Conservation (phyloP, 2,113 vertebrate genomes). For the Brachionichthys hirsutus region DNA sequence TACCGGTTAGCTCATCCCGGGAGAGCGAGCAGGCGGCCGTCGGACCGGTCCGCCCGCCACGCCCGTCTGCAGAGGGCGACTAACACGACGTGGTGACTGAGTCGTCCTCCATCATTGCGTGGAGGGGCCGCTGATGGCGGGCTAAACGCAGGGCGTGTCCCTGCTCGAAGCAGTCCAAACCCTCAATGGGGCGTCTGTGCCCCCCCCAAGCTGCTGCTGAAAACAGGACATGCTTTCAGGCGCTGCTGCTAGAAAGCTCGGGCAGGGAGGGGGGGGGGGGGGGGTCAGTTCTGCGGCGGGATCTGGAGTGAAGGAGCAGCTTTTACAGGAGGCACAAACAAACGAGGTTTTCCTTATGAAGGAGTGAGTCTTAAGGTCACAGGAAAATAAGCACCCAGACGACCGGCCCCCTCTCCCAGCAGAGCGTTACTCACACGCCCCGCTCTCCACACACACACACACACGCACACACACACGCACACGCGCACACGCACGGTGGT, state of each 20-base stretch:
- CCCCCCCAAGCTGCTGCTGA: conserved; percentile 55
- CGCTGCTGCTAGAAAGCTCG: neutral
- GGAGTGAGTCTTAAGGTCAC: conserved; percentile 3
- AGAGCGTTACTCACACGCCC: conserved; percentile 39
- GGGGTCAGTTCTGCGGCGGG: too few relatives aligned
- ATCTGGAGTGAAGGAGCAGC: conserved; percentile 1
- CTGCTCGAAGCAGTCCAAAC: conserved; percentile 49
- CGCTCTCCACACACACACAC: conserved; percentile 1
- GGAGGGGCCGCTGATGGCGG: conserved; percentile 15
- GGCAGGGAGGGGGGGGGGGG: too few relatives aligned
- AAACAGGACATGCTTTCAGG: conserved; percentile 62
- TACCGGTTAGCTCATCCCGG: conserved; percentile 36
- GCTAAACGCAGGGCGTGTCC: conserved; percentile 67
- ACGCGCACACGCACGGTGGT: conserved; percentile 1
- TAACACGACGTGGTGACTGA: conserved; percentile 40
- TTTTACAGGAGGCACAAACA: neutral
- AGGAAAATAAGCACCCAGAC: neutral
- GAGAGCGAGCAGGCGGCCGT: conserved; percentile 10
- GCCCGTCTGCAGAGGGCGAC: conserved; percentile 55
- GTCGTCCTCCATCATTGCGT: conserved; percentile 1
- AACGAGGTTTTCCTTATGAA: neutral
- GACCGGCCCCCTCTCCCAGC: conserved; percentile 5
- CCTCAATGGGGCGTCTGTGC: conserved; percentile 71
- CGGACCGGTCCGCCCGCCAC: conserved; percentile 19
- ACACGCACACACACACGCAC: conserved; percentile 11